These are phyloP conservation scores for Calycopis cecrops DNA, from an alignment of 1,140 invertebrate genomes.

Conservation along the genomic window DNA sequence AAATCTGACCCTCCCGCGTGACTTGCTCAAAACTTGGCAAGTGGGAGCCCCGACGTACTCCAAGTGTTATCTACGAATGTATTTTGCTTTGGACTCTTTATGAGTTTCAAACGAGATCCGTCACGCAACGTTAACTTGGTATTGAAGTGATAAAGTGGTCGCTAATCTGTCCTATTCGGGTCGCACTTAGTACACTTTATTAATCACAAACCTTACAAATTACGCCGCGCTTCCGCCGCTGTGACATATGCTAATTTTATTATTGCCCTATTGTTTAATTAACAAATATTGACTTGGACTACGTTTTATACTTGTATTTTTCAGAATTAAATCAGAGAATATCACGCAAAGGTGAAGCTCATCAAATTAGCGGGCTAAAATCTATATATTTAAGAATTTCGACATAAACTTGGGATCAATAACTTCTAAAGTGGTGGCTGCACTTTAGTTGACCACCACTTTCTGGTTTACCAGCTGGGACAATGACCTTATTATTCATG, in stretches of 20 bases:
- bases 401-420: too few relatives aligned
- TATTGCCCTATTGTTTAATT: constrained; percentile 58
- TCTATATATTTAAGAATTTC: too few relatives aligned
- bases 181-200: constrained; percentile 73
- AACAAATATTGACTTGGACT: constrained; percentile 50
- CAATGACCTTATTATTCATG: too few relatives aligned
- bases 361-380: too few relatives aligned
- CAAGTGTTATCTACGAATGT: constrained; percentile 69
- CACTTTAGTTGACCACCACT: too few relatives aligned
- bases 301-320: constrained; percentile 12
- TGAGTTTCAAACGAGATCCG: constrained; percentile 72
- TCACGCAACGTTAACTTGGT: constrained; percentile 72
- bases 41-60: constrained; percentile 68
- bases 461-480: too few relatives aligned
- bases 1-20: constrained; percentile 53
- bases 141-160: constrained; percentile 73
- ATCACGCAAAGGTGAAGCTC: too few relatives aligned
- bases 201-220: constrained; percentile 74
- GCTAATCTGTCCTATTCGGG: constrained; percentile 73
- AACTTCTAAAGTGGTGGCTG: too few relatives aligned
- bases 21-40: constrained; percentile 60
- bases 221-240: constrained; percentile 65
- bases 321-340: not conserved
- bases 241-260: constrained; percentile 72
- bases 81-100: constrained; percentile 74